Evolutionary conservation across 2,113 vertebrate genomes (phyloP), one percentile per base, ranked within the genome.

Genomic region (Pungitius pungitius): DNA sequence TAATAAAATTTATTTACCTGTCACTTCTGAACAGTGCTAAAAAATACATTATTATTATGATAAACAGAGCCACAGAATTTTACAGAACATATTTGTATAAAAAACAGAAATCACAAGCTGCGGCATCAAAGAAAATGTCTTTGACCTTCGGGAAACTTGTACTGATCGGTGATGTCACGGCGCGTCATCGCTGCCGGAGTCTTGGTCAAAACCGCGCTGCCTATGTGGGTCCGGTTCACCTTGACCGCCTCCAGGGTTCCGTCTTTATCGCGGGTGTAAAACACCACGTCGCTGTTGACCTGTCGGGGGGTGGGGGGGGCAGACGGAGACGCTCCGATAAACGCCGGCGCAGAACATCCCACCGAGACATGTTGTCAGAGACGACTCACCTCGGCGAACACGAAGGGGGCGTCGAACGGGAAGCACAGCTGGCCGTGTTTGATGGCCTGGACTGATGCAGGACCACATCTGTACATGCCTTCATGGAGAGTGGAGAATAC

Each of bases 391-490:
- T 99, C 97, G 20, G 96, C 96, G 69, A 95, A 99, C 63, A 99
- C 93, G 70, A 97, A 99, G 43, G 96, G 91, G 3, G 96, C 93
- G 59, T 99, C 98, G 73, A 95, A 98, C 0, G 95, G 96, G 90
- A 93, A 98, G 89, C 95, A 99, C 59, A 96, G 93, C 0, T 98
- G 93, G 8, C 98, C 98, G 0, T 99, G 96, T 89, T 99, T 99
- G 71, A 99, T 92, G 69, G 98, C 98, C 72, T 94, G 92, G 62
- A 99, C 95, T 0, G 97, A 97, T 26, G 96, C 95, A 9, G 98
- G 98, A 3, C 98, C 98, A 78, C 98, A 99, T 58, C 98, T 93
- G 88, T 96, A 99, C 96, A 99, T 93, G 54, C 97, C 98, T 99
- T 83, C 1, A 70, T 54, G 12, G 75, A 55, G 10, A 56, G 47